A percentile compares a stretch with the other conserved stretches of the same genome.
Evolutionary conservation across 2,113 vertebrate genomes (phyloP).

Genomic region (Trematomus loennbergii): DNA sequence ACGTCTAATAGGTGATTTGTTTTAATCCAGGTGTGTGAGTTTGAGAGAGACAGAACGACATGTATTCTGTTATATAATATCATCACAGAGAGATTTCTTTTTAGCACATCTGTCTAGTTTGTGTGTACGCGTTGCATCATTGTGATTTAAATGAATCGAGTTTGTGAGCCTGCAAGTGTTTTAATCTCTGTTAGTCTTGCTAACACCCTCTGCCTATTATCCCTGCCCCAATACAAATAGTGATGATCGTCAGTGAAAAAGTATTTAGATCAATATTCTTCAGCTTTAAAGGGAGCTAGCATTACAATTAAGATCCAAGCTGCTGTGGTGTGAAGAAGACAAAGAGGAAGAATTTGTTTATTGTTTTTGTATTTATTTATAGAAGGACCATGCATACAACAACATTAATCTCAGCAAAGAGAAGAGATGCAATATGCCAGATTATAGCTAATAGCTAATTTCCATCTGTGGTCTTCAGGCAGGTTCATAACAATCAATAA

Average conservation of each 20-base stretch:
- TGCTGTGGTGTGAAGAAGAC: neutral
- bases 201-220: conserved; percentile 29
- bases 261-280: neutral
- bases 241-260: neutral
- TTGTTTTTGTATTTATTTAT: too few relatives aligned
- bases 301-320: neutral
- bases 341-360: too few relatives aligned
- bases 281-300: neutral
- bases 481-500: too few relatives aligned
- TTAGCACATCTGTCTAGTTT: conserved; percentile 43
- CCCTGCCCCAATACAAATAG: conserved; percentile 1
- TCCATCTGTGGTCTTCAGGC: too few relatives aligned
- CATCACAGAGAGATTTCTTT: neutral
- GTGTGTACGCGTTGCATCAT: conserved; percentile 9
- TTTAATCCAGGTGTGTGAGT: conserved; percentile 42
- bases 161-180: conserved; percentile 29
- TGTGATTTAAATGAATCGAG: conserved; percentile 31
- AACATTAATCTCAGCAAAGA: too few relatives aligned
- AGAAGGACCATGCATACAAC: too few relatives aligned
- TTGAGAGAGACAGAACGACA: neutral
- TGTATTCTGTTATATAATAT: neutral
- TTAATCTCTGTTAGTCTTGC: conserved; percentile 39
- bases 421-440: too few relatives aligned
- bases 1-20: conserved; percentile 34
- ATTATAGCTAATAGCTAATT: too few relatives aligned